Percentiles rank a stretch among this genome's conserved stretches.
Conservation (phyloP, 2,888 invertebrate species). For the Thelaira solivaga region DNA sequence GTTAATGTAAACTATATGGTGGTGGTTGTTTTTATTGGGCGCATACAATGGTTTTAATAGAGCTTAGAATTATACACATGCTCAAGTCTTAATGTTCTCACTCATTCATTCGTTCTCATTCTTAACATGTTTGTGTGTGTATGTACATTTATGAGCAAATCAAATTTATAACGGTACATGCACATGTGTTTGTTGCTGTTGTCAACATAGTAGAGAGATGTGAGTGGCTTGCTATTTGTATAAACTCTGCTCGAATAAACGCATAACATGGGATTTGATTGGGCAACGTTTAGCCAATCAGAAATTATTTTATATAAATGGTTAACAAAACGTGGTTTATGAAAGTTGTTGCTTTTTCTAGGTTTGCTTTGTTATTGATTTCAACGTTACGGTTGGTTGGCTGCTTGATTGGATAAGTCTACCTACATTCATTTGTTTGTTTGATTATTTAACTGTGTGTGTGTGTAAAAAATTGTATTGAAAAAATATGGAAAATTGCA, state of each 20-base stretch:
- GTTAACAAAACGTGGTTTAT: neutral
- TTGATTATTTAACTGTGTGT: neutral
- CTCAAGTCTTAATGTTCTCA: too few species aligned
- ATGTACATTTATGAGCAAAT: too few species aligned
- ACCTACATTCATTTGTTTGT: slow-evolving; percentile 13
- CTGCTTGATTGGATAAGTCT: too few species aligned
- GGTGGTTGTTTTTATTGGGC: too few species aligned
- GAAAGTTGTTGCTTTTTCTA: slow-evolving; percentile 5
- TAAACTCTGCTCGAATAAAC: slow-evolving; percentile 22
- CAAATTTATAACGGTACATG: too few species aligned
- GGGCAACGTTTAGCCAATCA: slow-evolving; percentile 30
- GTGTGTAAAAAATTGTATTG: slow-evolving; percentile 2
- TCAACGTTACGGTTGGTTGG: slow-evolving; percentile 19
- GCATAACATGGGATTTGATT: slow-evolving; percentile 25
- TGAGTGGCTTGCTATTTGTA: slow-evolving; percentile 29
- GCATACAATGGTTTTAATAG: too few species aligned
- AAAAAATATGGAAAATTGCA: slow-evolving; percentile 21
- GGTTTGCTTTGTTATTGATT: neutral
- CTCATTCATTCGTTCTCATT: too few species aligned
- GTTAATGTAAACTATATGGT: too few species aligned
- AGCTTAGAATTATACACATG: too few species aligned
- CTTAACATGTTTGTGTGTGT: too few species aligned
- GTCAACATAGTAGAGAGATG: neutral
- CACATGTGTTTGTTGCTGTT: neutral
- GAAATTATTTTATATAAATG: neutral